Base-by-base conservation (phyloP, 2,888 invertebrate species). In the Phalangium opilio region DNA sequence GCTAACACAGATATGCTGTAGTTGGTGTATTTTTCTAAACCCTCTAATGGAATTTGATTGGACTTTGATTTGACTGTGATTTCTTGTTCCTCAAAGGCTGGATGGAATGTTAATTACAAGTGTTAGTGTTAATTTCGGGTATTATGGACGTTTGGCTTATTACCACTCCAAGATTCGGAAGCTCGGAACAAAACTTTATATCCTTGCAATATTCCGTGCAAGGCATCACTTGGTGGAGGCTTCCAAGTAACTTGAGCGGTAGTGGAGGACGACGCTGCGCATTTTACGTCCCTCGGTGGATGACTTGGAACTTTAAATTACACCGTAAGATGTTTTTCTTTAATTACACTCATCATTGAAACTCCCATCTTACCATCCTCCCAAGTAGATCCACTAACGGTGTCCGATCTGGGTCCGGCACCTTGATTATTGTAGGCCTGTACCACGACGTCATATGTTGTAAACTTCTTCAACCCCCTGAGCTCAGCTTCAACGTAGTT, bases 1-100 rank as follows among this genome's bases (percentile, higher is more conserved):
- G 93, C 90, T 58, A 91, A 70, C 20, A 95, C 87, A 73, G 91
- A 87, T 78, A 95, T 86, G 48, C 89, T 91, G 68, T 93, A 95
- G 70, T 95, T 93, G 1, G 91, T 93, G 69, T 81, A 91, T 66
- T 90, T 90, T 27, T 27, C 27, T 7, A 27, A 8, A 4, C 27
- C 27, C 8, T 27, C 27, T 27, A 27, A 27, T 27, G 8, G 27
- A 8, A 27, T 27, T 8, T 27, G 27, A 27, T 27, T 27, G 27
- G 27, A 27, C 8, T 8, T 27, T 27, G 27, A 27, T 27, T 27
- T 27, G 4, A 27, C 27, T 8, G 27, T 27, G 27, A 27, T 27
- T 27, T 27, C 27, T 27, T 27, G 27, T 8, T 27, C 27, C 27
- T 27, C 27, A 27, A 27, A 27, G 8, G 27, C 27, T 27, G n/a